Evolutionary conservation across 2,797 vertebrate genomes (phyloP), one percentile per base, ranked within the genome.

Genomic region (Helicolenus hilgendorfi): DNA sequence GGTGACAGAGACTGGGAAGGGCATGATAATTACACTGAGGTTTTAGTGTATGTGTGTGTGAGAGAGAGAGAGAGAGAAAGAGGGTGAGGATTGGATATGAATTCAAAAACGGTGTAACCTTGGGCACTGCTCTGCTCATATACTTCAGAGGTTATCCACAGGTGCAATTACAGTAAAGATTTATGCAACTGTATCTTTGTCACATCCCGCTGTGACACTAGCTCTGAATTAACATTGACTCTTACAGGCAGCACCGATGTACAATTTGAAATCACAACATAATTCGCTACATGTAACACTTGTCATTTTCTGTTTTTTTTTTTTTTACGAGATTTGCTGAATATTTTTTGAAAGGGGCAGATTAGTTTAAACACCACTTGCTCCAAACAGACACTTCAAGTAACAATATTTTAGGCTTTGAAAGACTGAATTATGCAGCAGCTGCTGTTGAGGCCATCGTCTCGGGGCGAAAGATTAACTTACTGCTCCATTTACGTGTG

Each of bases 21-120:
- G 64, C 55, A 22, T 88, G 70, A 24, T 75, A 80, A 89, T 89
- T 75, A 73, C 64, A 53, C 29, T 24, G 35, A 75, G 20, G 56
- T 69, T 70, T 56, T 11, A 9, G 20, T 56, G 5, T 53, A 36
- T 33, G 65, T 77, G 10, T 1, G 36, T 13, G 58, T 56, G 1
- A 14, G 33, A 10, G 33, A 22, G 64, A n/a, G n/a, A n/a, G n/a
- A 4, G 77, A 27, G 18, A 36, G 53, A 26, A 31, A 33, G 64
- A 70, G 15, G 7, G 20, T 63, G 26, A 41, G 13, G 33, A 59
- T 3, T 33, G 13, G 3, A 62, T 80, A 55, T 72, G 59, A 77
- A 72, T 84, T 58, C 3, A 38, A 73, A 63, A 41, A 69, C 24
- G 31, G 11, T 35, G 6, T 62, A 73, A 88, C 79, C 81, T 72